A percentile compares a stretch with the other conserved stretches of the same genome.
Evolutionary conservation across 2,113 vertebrate genomes (phyloP).

Genomic region (Dryoscopus gambensis): DNA sequence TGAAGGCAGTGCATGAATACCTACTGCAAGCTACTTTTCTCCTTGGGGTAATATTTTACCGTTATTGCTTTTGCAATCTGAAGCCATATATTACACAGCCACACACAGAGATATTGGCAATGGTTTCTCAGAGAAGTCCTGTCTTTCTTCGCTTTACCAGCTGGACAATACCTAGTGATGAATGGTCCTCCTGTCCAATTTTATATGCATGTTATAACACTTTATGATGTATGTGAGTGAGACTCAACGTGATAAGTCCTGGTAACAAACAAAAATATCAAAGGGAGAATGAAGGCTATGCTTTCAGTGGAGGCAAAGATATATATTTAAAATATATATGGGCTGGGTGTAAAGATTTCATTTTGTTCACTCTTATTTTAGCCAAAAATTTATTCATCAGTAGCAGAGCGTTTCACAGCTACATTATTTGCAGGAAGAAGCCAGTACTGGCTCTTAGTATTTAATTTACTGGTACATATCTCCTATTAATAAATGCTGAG

Average conservation of each 20-base stretch:
- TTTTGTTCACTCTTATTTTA: slow-evolving; percentile 25
- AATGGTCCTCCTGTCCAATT: slow-evolving; percentile 56
- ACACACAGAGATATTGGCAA: slow-evolving; percentile 41
- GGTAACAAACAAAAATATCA: slow-evolving; percentile 43
- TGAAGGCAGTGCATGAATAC: slow-evolving; percentile 9
- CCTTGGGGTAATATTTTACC: slow-evolving; percentile 57
- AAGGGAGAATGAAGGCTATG: slow-evolving; percentile 31
- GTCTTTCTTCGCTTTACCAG: slow-evolving; percentile 35
- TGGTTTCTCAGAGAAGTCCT: slow-evolving; percentile 25
- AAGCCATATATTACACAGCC: slow-evolving; percentile 53
- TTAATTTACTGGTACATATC: slow-evolving; percentile 48
- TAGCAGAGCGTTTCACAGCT: slow-evolving; percentile 31
- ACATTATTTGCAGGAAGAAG: slow-evolving; percentile 33
- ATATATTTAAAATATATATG: slow-evolving; percentile 54
- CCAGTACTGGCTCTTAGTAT: neutral
- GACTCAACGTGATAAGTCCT: slow-evolving; percentile 26
- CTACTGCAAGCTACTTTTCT: slow-evolving; percentile 29
- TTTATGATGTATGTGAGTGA: slow-evolving; percentile 56
- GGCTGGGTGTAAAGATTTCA: slow-evolving; percentile 14
- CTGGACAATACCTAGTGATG: slow-evolving; percentile 61
- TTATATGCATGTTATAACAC: slow-evolving; percentile 55
- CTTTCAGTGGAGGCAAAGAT: neutral
- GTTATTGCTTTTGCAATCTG: slow-evolving; percentile 55
- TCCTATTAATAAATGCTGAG: slow-evolving; percentile 71
- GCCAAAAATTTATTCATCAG: slow-evolving; percentile 47